Evolutionary conservation across 2,797 vertebrate species (phyloP), one percentile per base, ranked within the genome.

Genomic region (Chelonia mydas): DNA sequence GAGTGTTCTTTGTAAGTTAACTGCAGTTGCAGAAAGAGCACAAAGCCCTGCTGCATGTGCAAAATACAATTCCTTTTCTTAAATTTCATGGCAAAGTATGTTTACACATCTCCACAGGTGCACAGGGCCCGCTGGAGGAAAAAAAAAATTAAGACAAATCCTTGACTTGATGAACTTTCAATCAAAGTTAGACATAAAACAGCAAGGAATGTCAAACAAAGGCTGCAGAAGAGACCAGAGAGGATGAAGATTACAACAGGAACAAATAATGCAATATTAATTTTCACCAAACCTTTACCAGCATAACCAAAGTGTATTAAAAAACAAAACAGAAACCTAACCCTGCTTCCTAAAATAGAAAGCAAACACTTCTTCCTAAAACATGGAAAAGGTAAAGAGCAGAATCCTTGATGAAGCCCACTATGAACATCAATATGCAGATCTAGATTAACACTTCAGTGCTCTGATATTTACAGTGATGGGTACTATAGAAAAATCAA

Each of bases 1-100:
- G 72, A 94, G 85, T 77, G 85, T 93, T 94, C 27, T 84, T 94
- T 19, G 4, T 86, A 72, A 72, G 47, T 65, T 93, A 72, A 81
- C 31, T 28, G 50, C 3, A 82, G 8, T 28, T 82, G 37, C n/a
- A 76, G 72, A 76, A 28, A 47, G 41, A 76, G 13, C 41, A 25
- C 41, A 37, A 21, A 25, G 41, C 72, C 25, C 47, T 13, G 41
- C 72, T 28, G 11, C 41, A 47, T 28, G 27, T 27, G 13, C 11
- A 47, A 76, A 28, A 47, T 76, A 47, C 11, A 76, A 76, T 47
- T 47, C 23, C 7, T 47, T 76, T 47, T 16, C 45, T 76, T 47
- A 76, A 47, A 76, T 47, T 25, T 76, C 74, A 76, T 28, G 15
- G 45, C 7, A 28, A 47, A 28, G 45, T 28, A 47, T 31, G 25